These are phyloP conservation scores for Trisateles emortualis DNA, from an alignment of 2,888 invertebrate genomes.

Conservation along the genomic window DNA sequence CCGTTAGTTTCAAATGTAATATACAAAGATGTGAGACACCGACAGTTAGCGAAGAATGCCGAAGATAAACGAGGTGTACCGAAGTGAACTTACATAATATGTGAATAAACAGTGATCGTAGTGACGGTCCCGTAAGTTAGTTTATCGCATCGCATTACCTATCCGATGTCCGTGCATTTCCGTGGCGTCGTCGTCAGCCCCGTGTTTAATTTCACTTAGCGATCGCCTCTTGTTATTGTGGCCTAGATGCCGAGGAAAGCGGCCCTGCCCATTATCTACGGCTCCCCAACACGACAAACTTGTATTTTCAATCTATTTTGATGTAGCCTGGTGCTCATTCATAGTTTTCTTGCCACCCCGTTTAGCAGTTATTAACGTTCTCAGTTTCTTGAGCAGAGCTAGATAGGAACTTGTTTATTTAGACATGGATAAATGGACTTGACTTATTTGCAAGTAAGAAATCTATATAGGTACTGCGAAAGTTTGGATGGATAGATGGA, in stretches of 20 bases:
- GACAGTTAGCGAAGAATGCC: slow-evolving; percentile 13
- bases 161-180: slow-evolving; percentile 48
- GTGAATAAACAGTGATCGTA: slow-evolving; percentile 32
- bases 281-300: slow-evolving; percentile 51
- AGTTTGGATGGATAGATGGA: too few species aligned
- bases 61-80: slow-evolving; percentile 19
- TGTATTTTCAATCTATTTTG: slow-evolving; percentile 45
- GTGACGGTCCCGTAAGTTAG: slow-evolving; percentile 22
- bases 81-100: slow-evolving; percentile 23
- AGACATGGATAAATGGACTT: too few species aligned
- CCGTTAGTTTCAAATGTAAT: slow-evolving; percentile 41
- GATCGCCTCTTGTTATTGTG: slow-evolving; percentile 69
- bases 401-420: slow-evolving; percentile 20
- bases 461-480: too few species aligned
- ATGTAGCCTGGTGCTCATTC: slow-evolving; percentile 16
- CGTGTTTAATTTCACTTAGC: slow-evolving; percentile 66
- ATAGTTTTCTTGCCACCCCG: slow-evolving; percentile 31
- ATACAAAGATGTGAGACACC: slow-evolving; percentile 23
- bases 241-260: slow-evolving; percentile 73
- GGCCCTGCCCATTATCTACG: slow-evolving; percentile 71
- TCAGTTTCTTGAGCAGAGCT: slow-evolving; percentile 23
- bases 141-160: slow-evolving; percentile 38
- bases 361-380: slow-evolving; percentile 30
- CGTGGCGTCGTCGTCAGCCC: slow-evolving; percentile 46
- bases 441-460: too few species aligned